Base-by-base conservation (phyloP, 1,140 invertebrate species). In the Drosophila kohkoa region DNA sequence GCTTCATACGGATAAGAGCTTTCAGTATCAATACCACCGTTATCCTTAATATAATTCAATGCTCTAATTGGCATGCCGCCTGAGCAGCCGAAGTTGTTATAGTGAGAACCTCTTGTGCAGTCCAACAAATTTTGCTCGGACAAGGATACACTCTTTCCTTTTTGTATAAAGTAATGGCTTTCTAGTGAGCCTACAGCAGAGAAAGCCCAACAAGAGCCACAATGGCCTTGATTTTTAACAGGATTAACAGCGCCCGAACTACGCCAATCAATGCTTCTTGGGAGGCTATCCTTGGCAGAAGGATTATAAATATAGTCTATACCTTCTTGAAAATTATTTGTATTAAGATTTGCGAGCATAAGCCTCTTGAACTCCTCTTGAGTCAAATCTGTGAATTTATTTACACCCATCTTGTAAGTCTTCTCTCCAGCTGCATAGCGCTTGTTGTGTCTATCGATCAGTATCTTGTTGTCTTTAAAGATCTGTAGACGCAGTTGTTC, bases 151-250 rank as follows among this genome's bases (percentile, higher is more conserved):
- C 92, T 32, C 93, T 93, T 30, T 92, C 93, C 55, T 94, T 94
- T 25, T 3, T 25, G 0, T 25, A 94, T 93, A 59, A 94, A 94
- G 65, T 95, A 91, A 81, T 96, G 96, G 10, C 96, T 96, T 92
- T 97, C 96, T 45, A 97, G 91, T 1, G 96, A 94, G 1, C 95
- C 99, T 77, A 98, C 98, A 1, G 96, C 93, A 73, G 96, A 96
- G 93, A 99, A 99, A 68, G 97, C 95, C 98, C 98, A 99, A 93
- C 98, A 99, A 1, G 97, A 97, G 38, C 98, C 98, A 93, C 98
- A 99, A 81, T 1, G 20, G 0, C 70, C 96, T 94, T 99, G 98
- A 93, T 98, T 95, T 35, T 64, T 64, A 2, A 64, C 32, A 2
- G 13, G 5, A 0, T 32, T 52, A 1, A 64, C 60, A 8, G 60